Evolutionary conservation across 1,140 invertebrate genomes (phyloP).

Genomic region (Lepidurus couesii): DNA sequence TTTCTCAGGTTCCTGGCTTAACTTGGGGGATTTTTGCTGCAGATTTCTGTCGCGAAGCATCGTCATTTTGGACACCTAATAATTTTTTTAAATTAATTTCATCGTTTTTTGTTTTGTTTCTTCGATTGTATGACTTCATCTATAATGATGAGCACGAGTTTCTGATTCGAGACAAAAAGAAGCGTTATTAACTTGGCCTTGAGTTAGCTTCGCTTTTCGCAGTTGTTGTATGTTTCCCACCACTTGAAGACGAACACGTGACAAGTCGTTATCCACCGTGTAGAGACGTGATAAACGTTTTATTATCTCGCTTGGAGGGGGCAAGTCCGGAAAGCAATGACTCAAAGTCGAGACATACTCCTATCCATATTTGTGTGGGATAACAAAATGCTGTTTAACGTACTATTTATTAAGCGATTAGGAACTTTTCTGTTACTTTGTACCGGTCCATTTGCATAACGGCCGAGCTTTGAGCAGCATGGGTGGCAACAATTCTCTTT

Average conservation of each 20-base stretch:
- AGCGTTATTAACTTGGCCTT: not conserved
- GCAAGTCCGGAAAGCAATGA: constrained; percentile 4
- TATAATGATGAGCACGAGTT: too few species aligned
- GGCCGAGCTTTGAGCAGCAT: not conserved
- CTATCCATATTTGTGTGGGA: not conserved
- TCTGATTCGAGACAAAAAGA: too few species aligned
- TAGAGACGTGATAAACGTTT: constrained; percentile 5
- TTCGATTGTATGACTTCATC: too few species aligned
- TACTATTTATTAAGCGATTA: not conserved
- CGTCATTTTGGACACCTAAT: not conserved
- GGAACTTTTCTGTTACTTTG: not conserved
- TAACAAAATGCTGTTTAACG: not conserved
- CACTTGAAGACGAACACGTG: not conserved
- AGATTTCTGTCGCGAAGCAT: not conserved
- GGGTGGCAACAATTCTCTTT: not conserved
- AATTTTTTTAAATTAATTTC: too few species aligned
- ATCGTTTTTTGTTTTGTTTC: too few species aligned
- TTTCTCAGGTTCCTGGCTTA: not conserved
- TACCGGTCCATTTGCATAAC: constrained; percentile 16
- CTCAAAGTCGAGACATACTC: not conserved
- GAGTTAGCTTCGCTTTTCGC: not conserved
- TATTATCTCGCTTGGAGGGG: not conserved
- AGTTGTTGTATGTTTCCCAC: not conserved
- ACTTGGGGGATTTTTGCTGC: not conserved
- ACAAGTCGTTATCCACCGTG: not conserved